These are phyloP conservation scores for Metridium senile DNA, from an alignment of 92 coral and sea anemone species.

Conservation along the genomic window DNA sequence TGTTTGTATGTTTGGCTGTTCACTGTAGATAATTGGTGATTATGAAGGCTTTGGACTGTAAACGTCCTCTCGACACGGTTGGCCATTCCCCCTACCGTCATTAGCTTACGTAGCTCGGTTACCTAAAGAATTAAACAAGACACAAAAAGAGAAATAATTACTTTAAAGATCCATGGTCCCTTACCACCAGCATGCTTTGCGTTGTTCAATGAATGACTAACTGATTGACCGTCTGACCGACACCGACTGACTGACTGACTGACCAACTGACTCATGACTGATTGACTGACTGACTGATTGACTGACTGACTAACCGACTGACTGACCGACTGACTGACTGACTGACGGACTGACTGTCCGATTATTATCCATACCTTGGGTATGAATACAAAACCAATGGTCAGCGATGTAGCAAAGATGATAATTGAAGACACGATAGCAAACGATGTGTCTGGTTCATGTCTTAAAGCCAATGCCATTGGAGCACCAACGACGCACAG, in stretches of 20 bases:
- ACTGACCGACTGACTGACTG: no score
- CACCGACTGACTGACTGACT: no score
- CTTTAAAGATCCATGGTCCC: not conserved
- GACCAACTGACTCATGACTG: no score
- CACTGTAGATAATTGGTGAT: conserved; percentile 1
- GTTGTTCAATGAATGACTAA: no score
- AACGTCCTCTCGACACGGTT: conserved; percentile 66
- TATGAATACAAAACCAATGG: conserved; percentile 80
- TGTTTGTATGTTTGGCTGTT: not conserved
- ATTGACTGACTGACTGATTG: no score
- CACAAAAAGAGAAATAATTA: no score
- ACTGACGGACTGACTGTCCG: not conserved
- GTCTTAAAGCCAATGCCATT: conserved; percentile 65
- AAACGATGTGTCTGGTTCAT: conserved; percentile 69
- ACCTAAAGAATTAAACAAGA: conserved; percentile 32
- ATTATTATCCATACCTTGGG: conserved; percentile 71
- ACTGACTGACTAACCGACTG: no score
- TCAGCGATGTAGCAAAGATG: conserved; percentile 78
- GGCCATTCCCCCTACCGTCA: conserved; percentile 51
- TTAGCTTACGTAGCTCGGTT: conserved; percentile 55
- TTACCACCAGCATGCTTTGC: no score
- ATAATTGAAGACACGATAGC: conserved; percentile 64
- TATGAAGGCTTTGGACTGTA: conserved; percentile 35
- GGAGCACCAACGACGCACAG: conserved; percentile 76
- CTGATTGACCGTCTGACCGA: no score